These are phyloP conservation scores for Drosophila serrata DNA, from an alignment of 1,140 invertebrate genomes.

Conservation along the genomic window DNA sequence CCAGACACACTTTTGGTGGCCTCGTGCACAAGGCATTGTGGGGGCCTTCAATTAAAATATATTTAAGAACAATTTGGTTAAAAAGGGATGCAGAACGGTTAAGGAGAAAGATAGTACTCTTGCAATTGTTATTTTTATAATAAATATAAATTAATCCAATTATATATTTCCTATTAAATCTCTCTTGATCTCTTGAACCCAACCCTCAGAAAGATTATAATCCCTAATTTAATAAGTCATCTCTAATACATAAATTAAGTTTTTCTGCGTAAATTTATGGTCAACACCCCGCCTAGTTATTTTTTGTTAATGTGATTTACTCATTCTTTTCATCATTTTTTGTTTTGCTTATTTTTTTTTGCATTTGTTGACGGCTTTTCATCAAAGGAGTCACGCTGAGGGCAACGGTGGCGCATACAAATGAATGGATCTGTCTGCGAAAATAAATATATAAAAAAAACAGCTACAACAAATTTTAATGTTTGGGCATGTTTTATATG, in stretches of 20 bases:
- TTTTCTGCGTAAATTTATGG: slow-evolving; percentile 58
- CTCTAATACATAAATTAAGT: slow-evolving; percentile 6
- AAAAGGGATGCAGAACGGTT: not conserved
- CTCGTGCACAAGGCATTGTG: slow-evolving; percentile 58
- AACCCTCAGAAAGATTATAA: not conserved
- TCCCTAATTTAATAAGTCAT: slow-evolving; percentile 47
- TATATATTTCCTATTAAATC: not conserved
- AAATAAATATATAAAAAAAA: slow-evolving; percentile 39
- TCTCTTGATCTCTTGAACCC: not conserved
- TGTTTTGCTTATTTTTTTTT: slow-evolving; percentile 28
- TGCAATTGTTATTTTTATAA: not conserved
- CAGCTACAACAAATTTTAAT: slow-evolving; percentile 68
- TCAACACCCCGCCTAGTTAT: slow-evolving; percentile 62
- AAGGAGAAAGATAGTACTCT: too few relatives aligned
- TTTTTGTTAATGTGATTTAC: slow-evolving; percentile 31
- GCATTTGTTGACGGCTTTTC: slow-evolving; percentile 65
- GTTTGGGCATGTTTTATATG: slow-evolving; percentile 75
- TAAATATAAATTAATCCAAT: not conserved
- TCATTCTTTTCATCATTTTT: slow-evolving; percentile 39
- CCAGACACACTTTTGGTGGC: slow-evolving; percentile 81
- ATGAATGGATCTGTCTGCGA: slow-evolving; percentile 58
- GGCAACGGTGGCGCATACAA: slow-evolving; percentile 73
- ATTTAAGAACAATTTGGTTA: slow-evolving; percentile 70
- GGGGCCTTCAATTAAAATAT: slow-evolving; percentile 74
- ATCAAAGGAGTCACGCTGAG: slow-evolving; percentile 74